Conservation (phyloP, 2,888 invertebrate species). For the Molorchus minor region DNA sequence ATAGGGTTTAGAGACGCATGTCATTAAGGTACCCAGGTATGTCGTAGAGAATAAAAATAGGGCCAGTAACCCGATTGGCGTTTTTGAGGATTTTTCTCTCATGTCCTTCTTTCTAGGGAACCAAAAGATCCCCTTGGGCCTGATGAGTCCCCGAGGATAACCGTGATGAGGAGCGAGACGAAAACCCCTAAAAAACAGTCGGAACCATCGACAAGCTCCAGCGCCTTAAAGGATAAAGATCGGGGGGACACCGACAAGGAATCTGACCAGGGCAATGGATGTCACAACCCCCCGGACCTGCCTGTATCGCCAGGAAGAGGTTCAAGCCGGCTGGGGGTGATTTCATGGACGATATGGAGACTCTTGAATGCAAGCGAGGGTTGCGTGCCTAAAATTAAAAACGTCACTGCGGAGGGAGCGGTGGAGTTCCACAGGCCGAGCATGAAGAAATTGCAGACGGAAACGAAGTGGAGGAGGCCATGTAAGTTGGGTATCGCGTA, state of each 20-base stretch:
- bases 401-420: slow-evolving; percentile 50
- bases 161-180: slow-evolving; percentile 40
- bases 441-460: slow-evolving; percentile 57
- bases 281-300: slow-evolving; percentile 40
- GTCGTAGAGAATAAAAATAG: slow-evolving; percentile 12
- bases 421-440: slow-evolving; percentile 57
- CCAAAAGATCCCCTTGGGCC: slow-evolving; percentile 34
- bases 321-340: slow-evolving; percentile 42
- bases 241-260: slow-evolving; percentile 33
- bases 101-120: slow-evolving; percentile 28
- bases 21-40: slow-evolving; percentile 52
- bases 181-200: slow-evolving; percentile 47
- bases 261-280: slow-evolving; percentile 51
- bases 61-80: background rate
- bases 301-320: slow-evolving; percentile 53
- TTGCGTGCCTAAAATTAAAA: slow-evolving; percentile 44
- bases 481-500: slow-evolving; percentile 73
- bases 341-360: slow-evolving; percentile 42
- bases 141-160: slow-evolving; percentile 45
- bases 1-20: slow-evolving; percentile 59
- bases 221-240: slow-evolving; percentile 36
- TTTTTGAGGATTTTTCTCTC: slow-evolving; percentile 17
- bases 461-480: slow-evolving; percentile 70
- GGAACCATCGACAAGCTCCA: slow-evolving; percentile 42
- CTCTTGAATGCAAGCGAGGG: slow-evolving; percentile 47